Base-by-base conservation (phyloP, 2,888 invertebrate species). In the Nezara viridula region DNA sequence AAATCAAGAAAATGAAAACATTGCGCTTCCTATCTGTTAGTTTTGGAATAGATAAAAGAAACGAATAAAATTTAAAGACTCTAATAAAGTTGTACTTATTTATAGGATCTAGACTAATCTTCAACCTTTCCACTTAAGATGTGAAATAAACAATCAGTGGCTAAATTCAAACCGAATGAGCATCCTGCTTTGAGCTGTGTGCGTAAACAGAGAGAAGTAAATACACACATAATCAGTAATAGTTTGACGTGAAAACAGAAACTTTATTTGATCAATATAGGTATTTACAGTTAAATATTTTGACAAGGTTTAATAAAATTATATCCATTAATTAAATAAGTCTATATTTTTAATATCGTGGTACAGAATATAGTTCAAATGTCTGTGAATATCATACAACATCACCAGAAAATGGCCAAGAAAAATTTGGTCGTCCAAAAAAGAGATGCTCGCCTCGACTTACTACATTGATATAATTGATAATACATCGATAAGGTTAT, bases 61-160 rank as follows among this genome's bases (percentile, higher is more conserved):
- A 73, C 37, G 66, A 21, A 73, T 73, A 73, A 24, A 37, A 73
- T 32, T 37, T 73, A 73, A 73, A 73, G 32, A 73, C 32, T 19
- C 32, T 37, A 73, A 73, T 73, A 73, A 73, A 73, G 37, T 73
- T 37, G 37, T 37, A 73, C 37, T 73, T 73, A 73, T 73, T 37
- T 73, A 37, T 73, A 37, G 66, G 32, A 37, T 73, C 66, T 73
- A 37, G 66, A 73, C 19, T 73, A 37, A 37, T 73, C 37, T 73
- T 37, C 32, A 73, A 19, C 19, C 24, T 73, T 73, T 37, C 32
- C 66, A 73, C 66, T 73, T 37, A 73, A 73, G 66, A 32, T 37
- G 32, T 21, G 66, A 37, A 73, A 73, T 73, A 73, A 73, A 73
- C 66, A 73, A 73, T 73, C 66, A 73, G 37, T 9, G 16, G 66